These are phyloP conservation scores for Theonella swinhoei DNA, from an alignment of 37 sponge, comb jelly and placozoan genomes.

Conservation along the genomic window DNA sequence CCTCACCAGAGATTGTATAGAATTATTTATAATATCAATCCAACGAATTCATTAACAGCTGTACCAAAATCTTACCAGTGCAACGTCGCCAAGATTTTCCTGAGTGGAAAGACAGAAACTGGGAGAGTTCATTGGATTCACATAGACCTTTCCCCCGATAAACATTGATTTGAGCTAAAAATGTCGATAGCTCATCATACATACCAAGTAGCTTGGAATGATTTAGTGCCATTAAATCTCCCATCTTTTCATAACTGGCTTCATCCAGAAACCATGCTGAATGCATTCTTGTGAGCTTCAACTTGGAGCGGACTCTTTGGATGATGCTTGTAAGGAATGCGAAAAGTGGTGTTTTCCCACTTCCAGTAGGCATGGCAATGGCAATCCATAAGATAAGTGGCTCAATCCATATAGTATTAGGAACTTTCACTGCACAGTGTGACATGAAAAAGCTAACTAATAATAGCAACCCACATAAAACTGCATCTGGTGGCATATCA, in stretches of 20 bases:
- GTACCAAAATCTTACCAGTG: conserved; percentile 40
- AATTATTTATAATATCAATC: no score
- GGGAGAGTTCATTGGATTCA: conserved; percentile 13
- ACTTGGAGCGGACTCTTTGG: not conserved
- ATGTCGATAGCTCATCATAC: conserved; percentile 34
- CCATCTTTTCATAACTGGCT: conserved; percentile 30
- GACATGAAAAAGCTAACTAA: not conserved
- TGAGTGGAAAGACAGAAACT: conserved; percentile 4
- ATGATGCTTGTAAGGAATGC: not conserved
- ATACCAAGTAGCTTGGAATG: conserved; percentile 8
- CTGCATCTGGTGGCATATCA: conserved; percentile 27
- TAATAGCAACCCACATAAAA: conserved; percentile 1
- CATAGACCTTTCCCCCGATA: not conserved
- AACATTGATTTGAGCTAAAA: conserved; percentile 30
- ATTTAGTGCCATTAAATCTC: conserved; percentile 21
- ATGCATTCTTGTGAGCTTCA: not conserved
- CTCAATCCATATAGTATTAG: conserved; percentile 6
- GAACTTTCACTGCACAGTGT: not conserved
- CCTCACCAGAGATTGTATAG: no score
- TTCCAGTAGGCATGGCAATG: conserved; percentile 34
- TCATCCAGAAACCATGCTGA: conserved; percentile 19
- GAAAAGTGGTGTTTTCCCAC: conserved; percentile 15
- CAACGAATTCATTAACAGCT: no score
- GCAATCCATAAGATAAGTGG: conserved; percentile 19
- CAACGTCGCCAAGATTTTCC: conserved; percentile 1